Percentiles rank a stretch among this genome's conserved stretches.
Evolutionary conservation across 2,888 invertebrate species (phyloP).

Genomic region (Trissoscelio sp.): DNA sequence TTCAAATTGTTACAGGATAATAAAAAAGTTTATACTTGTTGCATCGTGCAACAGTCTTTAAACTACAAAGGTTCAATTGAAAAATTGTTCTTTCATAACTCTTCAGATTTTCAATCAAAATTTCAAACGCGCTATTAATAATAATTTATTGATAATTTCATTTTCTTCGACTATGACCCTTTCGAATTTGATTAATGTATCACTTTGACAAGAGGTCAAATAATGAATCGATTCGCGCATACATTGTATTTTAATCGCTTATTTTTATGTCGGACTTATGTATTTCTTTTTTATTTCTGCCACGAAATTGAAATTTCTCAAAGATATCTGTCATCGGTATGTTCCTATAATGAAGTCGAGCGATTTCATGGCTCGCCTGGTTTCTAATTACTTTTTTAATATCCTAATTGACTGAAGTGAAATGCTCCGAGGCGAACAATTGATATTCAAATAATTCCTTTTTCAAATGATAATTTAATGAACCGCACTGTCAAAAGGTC

Average conservation of each 20-base stretch:
- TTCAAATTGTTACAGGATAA: too few relatives aligned
- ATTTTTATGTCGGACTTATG: background rate
- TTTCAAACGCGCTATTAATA: too few relatives aligned
- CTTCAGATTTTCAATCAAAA: too few relatives aligned
- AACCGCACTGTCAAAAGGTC: background rate
- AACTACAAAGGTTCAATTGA: too few relatives aligned
- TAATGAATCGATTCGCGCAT: slow-evolving; percentile 4
- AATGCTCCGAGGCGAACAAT: background rate
- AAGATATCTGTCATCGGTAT: background rate
- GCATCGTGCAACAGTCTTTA: too few relatives aligned
- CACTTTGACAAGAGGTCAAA: slow-evolving; percentile 16
- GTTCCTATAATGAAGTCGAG: background rate
- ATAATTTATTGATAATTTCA: too few relatives aligned
- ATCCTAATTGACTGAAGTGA: slow-evolving; percentile 1
- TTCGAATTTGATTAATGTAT: background rate
- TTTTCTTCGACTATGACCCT: too few relatives aligned
- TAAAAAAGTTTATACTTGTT: too few relatives aligned
- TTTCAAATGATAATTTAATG: slow-evolving; percentile 17
- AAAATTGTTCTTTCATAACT: too few relatives aligned
- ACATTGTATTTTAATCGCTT: background rate
- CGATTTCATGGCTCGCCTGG: background rate
- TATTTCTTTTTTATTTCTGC: too few relatives aligned
- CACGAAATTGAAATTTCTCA: background rate
- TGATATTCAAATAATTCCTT: slow-evolving; percentile 35
- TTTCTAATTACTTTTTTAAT: slow-evolving; percentile 16